phyloP scores from a whole-genome alignment of 1,140 invertebrate genomes.

The Charaxes varanes region DNA sequence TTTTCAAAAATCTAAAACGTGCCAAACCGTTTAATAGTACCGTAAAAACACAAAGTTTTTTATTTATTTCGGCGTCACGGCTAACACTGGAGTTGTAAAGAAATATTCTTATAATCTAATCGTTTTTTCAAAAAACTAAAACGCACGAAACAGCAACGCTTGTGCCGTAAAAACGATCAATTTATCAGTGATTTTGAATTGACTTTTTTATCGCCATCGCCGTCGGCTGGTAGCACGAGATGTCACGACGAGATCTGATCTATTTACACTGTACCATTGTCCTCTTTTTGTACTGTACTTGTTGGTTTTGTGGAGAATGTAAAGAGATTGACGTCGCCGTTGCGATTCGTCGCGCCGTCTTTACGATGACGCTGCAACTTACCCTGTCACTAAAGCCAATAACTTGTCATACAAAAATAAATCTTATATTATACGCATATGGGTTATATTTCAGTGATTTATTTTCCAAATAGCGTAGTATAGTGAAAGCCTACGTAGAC shows the following conservation, averaged over 20 bases:
- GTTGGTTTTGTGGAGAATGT: constrained; percentile 63
- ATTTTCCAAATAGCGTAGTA: constrained; percentile 30
- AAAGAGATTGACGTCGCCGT: constrained; percentile 65
- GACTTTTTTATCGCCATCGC: too few relatives aligned
- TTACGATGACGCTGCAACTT: constrained; percentile 60
- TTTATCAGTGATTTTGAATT: too few relatives aligned
- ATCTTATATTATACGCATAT: constrained; percentile 3
- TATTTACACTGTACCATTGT: constrained; percentile 45
- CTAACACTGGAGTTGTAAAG: too few relatives aligned
- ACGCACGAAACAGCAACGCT: too few relatives aligned
- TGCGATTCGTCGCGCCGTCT: constrained; percentile 57
- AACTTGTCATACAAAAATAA: constrained; percentile 4
- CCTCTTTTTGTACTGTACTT: constrained; percentile 40
- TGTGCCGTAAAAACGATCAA: too few relatives aligned
- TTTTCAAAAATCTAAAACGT: too few relatives aligned
- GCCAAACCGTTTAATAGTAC: too few relatives aligned
- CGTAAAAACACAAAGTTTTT: too few relatives aligned
- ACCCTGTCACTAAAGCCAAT: constrained; percentile 15
- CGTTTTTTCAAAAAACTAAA: too few relatives aligned
- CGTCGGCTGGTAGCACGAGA: constrained; percentile 28
- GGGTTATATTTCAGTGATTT: constrained; percentile 5
- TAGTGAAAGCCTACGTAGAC: constrained; percentile 35
- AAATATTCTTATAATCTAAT: too few relatives aligned
- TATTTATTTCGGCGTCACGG: too few relatives aligned
- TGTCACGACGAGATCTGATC: constrained; percentile 34